A percentile compares a stretch with the other conserved stretches of the same genome.
phyloP scores from a whole-genome alignment of 1,140 invertebrate species.

The Pectinophora gossypiella region DNA sequence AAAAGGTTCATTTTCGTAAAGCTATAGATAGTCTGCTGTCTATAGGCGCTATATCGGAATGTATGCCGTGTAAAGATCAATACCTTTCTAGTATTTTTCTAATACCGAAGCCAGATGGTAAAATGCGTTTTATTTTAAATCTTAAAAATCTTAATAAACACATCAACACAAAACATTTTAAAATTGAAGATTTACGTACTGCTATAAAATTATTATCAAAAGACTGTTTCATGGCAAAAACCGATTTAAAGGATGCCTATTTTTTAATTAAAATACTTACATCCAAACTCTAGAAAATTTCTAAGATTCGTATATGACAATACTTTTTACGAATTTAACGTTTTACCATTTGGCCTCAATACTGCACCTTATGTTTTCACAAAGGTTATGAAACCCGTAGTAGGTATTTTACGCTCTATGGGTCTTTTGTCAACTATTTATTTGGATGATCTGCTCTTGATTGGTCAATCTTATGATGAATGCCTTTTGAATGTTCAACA shows the following conservation, averaged over 20 bases:
- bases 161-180: neutral
- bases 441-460: conserved; percentile 1
- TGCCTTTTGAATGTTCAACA: neutral
- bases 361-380: conserved; percentile 3
- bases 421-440: conserved; percentile 5
- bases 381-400: conserved; percentile 6
- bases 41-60: conserved; percentile 1
- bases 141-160: conserved; percentile 2
- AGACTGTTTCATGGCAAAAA: neutral
- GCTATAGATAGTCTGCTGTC: neutral
- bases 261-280: neutral
- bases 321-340: conserved; percentile 4
- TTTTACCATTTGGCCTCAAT: conserved; percentile 4
- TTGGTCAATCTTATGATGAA: neutral
- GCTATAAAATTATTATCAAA: neutral
- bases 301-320: neutral
- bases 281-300: neutral
- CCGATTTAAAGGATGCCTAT: neutral
- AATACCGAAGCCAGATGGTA: conserved; percentile 2
- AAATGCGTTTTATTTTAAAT: conserved; percentile 4
- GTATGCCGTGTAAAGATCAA: neutral
- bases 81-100: neutral
- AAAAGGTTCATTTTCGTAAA: neutral
- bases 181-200: neutral
- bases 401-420: neutral